A percentile compares a stretch with the other conserved stretches of the same genome.
Conservation (phyloP, 2,113 vertebrate species). For the Laticauda laticaudata region DNA sequence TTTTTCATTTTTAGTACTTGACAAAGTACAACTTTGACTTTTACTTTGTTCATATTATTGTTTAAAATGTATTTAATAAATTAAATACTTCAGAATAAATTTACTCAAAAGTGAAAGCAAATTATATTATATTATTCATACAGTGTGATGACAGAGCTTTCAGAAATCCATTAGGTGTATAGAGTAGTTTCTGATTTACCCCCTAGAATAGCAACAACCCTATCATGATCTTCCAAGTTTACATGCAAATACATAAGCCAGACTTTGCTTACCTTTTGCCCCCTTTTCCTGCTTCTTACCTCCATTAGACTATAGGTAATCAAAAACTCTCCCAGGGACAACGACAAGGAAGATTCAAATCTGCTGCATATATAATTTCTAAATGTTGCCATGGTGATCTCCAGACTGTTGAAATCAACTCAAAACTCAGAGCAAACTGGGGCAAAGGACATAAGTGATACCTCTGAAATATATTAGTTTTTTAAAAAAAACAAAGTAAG, state of each 20-base stretch:
- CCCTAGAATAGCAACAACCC: neutral
- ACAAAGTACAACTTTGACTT: neutral
- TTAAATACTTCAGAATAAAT: neutral
- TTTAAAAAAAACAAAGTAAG: neutral
- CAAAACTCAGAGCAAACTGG: constrained; percentile 64
- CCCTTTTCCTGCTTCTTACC: constrained; percentile 15
- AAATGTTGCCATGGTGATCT: constrained; percentile 67
- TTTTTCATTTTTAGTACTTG: constrained; percentile 23
- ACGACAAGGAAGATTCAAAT: constrained; percentile 37
- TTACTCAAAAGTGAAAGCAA: neutral
- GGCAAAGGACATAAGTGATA: constrained; percentile 64
- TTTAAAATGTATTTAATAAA: neutral
- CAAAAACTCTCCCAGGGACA: constrained; percentile 52
- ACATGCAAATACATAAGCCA: constrained; percentile 18
- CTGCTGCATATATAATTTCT: constrained; percentile 46
- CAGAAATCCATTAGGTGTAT: neutral
- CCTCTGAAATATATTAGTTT: constrained; percentile 26
- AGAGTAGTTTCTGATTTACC: neutral
- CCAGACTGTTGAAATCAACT: constrained; percentile 52
- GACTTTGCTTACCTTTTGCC: constrained; percentile 7
- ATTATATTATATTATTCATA: neutral
- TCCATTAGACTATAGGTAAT: constrained; percentile 51
- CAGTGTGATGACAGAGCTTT: constrained; percentile 9
- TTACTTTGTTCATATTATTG: neutral
- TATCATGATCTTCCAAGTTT: constrained; percentile 13